phyloP scores from a whole-genome alignment of 1,140 invertebrate genomes.

The Apolygus lucorum region DNA sequence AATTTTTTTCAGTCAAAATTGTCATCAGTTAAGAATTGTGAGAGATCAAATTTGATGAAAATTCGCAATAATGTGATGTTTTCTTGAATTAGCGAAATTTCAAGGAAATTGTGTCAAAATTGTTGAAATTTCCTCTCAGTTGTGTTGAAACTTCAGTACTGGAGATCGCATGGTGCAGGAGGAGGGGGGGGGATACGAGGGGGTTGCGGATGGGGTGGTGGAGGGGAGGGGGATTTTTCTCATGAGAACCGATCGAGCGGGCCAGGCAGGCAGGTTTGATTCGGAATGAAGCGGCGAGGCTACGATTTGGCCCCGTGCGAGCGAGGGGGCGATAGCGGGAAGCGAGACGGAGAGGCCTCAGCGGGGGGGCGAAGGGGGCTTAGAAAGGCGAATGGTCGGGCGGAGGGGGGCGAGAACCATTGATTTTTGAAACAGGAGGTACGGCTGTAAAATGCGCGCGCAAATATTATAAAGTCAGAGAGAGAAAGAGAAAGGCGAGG shows the following conservation, averaged over 20 bases:
- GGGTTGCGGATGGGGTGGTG: background rate
- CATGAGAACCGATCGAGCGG: background rate
- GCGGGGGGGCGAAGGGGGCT: constrained; percentile 3
- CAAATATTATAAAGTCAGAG: constrained; percentile 29
- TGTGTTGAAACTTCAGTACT: too few species aligned
- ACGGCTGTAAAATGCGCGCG: constrained; percentile 30
- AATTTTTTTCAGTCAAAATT: too few species aligned
- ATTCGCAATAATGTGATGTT: too few species aligned
- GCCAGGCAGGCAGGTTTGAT: background rate
- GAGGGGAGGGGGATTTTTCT: background rate
- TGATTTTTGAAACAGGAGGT: constrained; percentile 28
- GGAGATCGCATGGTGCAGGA: too few species aligned
- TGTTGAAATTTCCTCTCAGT: too few species aligned
- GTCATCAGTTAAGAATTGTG: too few species aligned
- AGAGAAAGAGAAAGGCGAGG: constrained; percentile 15
- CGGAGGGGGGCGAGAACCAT: constrained; percentile 23
- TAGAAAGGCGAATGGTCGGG: background rate
- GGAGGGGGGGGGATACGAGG: background rate
- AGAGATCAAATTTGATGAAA: too few species aligned
- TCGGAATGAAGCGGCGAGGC: background rate
- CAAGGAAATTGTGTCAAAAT: too few species aligned
- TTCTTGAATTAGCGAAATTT: too few species aligned
- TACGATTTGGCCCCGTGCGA: background rate
- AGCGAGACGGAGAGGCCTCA: background rate
- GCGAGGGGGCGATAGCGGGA: background rate